Evolutionary conservation across 2,888 invertebrate species (phyloP), one percentile per base, ranked within the genome.

Genomic region (Aradus depressus): DNA sequence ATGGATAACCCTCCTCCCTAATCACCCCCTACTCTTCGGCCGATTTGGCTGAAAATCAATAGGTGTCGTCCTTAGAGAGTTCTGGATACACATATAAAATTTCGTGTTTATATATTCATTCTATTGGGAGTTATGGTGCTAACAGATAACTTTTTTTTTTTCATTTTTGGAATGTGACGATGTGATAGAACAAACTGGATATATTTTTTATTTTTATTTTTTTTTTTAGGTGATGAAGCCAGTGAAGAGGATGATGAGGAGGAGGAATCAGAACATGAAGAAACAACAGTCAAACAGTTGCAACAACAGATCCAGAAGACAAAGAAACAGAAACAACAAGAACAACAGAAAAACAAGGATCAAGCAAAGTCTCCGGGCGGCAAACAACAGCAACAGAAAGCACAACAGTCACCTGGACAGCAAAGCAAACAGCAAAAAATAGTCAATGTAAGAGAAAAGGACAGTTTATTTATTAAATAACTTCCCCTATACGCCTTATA

Each of bases 211-310:
- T 28, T 8, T 8, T 28, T 35, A 10, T 37, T 48, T 42, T 26
- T 23, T 12, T 18, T 39, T 44, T 38, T 55, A 53, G 67, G 67
- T 0, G 65, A 65, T 23, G 65, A 62, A 4, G 66, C 64, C 1
- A 69, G 67, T 12, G 70, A 67, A 12, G 68, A 56, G 21, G 55
- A 60, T 37, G 59, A 57, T 10, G 56, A 58, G 10, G 67, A 71
- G 66, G 61, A 61, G 2, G 64, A 72, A 0, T 63, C 71, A 64
- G 61, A 75, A 66, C 61, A 66, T 61, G 64, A 68, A 66, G 69
- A 31, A 67, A 65, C 55, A 68, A 66, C 54, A 69, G 66, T 55
- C 68, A 65, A 65, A 69, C 67, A 23, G 65, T 71, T 68, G 67
- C 73, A 68, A 64, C 72, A 66, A 60, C 38, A 55, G 54, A 58